A percentile compares a stretch with the other conserved stretches of the same genome.
Conservation (phyloP, 2,113 vertebrate genomes). For the Eclectus roratus region DNA sequence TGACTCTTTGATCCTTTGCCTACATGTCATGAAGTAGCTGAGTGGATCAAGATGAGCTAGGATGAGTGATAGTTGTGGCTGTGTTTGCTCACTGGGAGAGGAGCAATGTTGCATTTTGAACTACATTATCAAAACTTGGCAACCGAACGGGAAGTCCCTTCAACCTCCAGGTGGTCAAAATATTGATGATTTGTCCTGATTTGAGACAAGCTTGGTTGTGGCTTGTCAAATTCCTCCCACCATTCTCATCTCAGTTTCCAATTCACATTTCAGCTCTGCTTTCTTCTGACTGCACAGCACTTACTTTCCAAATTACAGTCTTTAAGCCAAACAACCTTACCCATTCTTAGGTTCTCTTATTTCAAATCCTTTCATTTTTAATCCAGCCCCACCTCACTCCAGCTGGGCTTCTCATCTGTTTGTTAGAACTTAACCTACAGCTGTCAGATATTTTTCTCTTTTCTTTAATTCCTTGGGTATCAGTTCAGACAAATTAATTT, state of each 20-base stretch:
- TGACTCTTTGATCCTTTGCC: not conserved
- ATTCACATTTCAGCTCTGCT: not conserved
- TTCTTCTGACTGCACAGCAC: not conserved
- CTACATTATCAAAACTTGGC: not conserved
- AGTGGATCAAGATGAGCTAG: constrained; percentile 15
- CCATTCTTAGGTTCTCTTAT: not conserved
- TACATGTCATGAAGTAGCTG: not conserved
- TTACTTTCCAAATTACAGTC: not conserved
- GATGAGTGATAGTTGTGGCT: not conserved
- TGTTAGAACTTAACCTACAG: not conserved
- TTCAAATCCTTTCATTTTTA: constrained; percentile 26
- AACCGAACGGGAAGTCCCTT: not conserved
- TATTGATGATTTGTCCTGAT: not conserved
- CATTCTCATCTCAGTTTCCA: not conserved
- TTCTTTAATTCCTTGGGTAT: not conserved
- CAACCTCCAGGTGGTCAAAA: constrained; percentile 17
- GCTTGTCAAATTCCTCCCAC: not conserved
- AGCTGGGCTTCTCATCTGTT: constrained; percentile 36
- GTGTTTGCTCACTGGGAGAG: not conserved
- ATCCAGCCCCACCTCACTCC: not conserved
- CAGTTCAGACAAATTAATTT: constrained; percentile 18
- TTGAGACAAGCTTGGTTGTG: not conserved
- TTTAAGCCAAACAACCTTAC: not conserved
- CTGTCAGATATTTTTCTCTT: not conserved
- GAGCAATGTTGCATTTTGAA: not conserved